Evolutionary conservation across 2,113 vertebrate genomes (phyloP), one percentile per base, ranked within the genome.

Genomic region (Ceyx cyanopectus): DNA sequence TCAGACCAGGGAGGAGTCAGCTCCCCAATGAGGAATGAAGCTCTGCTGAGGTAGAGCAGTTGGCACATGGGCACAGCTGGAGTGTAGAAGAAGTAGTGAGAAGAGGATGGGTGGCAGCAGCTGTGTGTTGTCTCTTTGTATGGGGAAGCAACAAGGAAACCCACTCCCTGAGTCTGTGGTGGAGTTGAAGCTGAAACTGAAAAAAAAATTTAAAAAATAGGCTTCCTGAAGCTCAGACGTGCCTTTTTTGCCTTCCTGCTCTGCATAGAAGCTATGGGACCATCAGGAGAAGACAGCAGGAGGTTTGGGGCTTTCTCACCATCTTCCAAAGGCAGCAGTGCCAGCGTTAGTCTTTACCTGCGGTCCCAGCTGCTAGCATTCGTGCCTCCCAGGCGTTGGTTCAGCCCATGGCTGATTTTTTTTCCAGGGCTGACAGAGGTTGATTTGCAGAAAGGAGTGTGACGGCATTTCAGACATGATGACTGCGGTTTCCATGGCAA

Each of bases 201-300:
- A 45, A 7, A 43, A 27, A 30, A 40, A 81, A 22, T 4, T 6
- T 5, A 17, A 45, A 16, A 45, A 16, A 45, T 45, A 37, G 8
- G 7, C 12, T 72, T 89, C 14, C 54, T 50, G 75, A 57, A 50
- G 27, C 5, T 57, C 37, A 9, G 27, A 9, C 14, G 30, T 30
- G 50, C 27, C 26, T 73, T 0, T 0, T 40, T 48, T 62, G 20
- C 18, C 24, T 3, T 68, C 24, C 50, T 40, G 50, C 30, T 41
- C 37, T 69, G 19, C 56, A n/a, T 8, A 7, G 14, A 20, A 7
- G 3, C 21, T 20, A 10, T 2, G 1, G 19, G 21, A 6, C 72
- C 5, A 1, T 5, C 7, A 14, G 73, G 26, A 60, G 23, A 22
- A 56, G 10, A 29, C 0, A 7, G 53, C 2, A 0, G 6, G 2